Percentiles rank a stretch among this genome's conserved stretches.
These are phyloP conservation scores for Anguilla pacifica DNA, from an alignment of 2,797 vertebrate genomes.

Conservation along the genomic window DNA sequence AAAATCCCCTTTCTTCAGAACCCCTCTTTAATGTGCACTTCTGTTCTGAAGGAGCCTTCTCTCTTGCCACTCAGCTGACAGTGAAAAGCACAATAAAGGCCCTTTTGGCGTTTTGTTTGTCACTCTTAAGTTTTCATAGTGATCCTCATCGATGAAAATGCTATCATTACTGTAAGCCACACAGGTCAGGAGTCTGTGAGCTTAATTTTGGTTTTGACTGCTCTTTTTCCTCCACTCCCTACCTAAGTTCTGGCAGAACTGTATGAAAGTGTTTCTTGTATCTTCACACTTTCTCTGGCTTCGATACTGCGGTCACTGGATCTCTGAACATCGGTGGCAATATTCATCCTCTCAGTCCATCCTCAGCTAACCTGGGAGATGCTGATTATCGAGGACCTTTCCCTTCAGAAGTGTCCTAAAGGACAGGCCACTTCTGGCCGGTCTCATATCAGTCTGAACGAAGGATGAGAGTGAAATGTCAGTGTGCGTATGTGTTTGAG, in stretches of 20 bases:
- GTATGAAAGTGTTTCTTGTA: not conserved
- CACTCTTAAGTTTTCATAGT: not conserved
- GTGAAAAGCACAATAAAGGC: not conserved
- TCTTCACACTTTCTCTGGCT: not conserved
- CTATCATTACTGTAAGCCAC: not conserved
- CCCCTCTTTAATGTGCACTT: not conserved
- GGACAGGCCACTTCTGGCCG: not conserved
- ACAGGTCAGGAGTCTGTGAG: not conserved
- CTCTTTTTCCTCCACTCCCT: not conserved
- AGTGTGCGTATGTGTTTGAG: not conserved
- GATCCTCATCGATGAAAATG: not conserved
- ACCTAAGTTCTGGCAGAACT: not conserved
- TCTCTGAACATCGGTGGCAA: not conserved
- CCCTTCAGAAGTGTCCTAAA: not conserved
- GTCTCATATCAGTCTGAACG: not conserved
- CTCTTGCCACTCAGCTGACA: not conserved
- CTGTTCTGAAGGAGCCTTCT: not conserved
- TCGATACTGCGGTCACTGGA: not conserved
- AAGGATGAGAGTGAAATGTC: not conserved
- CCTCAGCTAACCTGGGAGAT: not conserved
- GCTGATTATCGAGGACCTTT: not conserved
- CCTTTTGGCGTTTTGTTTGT: not conserved
- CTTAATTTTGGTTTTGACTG: not conserved
- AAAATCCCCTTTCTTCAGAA: not conserved
- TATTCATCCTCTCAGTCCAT: not conserved